Evolutionary conservation across 2,888 invertebrate species (phyloP).

Genomic region (Drosophila mimetica): DNA sequence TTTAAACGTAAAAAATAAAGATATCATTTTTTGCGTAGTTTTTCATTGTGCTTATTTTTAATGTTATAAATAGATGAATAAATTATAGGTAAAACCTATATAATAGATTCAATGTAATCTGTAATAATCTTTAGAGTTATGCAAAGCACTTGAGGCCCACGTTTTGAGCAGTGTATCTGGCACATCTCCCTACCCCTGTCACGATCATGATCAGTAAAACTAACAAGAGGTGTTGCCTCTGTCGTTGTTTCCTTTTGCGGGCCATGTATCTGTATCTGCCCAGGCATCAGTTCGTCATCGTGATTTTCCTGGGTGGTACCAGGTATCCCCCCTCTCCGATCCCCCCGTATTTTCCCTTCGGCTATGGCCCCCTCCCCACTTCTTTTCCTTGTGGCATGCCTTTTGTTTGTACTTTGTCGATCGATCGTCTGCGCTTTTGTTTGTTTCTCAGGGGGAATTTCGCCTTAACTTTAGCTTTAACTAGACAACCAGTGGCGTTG

Average conservation of each 20-base stretch:
- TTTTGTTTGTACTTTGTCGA: constrained; percentile 50
- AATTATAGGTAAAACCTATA: no score
- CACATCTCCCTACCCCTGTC: constrained; percentile 19
- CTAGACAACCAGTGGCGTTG: constrained; percentile 52
- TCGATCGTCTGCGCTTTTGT: constrained; percentile 68
- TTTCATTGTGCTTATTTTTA: no score
- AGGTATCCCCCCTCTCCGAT: constrained; percentile 4
- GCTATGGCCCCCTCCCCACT: neutral
- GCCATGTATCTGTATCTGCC: constrained; percentile 43
- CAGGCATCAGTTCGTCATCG: constrained; percentile 69
- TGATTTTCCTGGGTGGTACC: constrained; percentile 73
- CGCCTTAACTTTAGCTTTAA: constrained; percentile 56
- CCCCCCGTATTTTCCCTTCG: constrained; percentile 4
- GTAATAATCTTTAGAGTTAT: neutral
- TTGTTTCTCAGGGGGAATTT: constrained; percentile 72
- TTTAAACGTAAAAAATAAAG: no score
- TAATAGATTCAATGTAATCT: no score
- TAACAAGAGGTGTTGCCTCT: constrained; percentile 81
- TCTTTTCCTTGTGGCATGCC: constrained; percentile 14
- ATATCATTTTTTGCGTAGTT: no score
- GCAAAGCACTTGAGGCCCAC: neutral
- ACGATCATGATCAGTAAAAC: constrained; percentile 81
- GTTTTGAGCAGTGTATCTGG: constrained; percentile 13
- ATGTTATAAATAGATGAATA: no score
- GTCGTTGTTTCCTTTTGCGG: constrained; percentile 61